Base-by-base conservation (phyloP, 2,797 vertebrate genomes). In the Betta splendens region DNA sequence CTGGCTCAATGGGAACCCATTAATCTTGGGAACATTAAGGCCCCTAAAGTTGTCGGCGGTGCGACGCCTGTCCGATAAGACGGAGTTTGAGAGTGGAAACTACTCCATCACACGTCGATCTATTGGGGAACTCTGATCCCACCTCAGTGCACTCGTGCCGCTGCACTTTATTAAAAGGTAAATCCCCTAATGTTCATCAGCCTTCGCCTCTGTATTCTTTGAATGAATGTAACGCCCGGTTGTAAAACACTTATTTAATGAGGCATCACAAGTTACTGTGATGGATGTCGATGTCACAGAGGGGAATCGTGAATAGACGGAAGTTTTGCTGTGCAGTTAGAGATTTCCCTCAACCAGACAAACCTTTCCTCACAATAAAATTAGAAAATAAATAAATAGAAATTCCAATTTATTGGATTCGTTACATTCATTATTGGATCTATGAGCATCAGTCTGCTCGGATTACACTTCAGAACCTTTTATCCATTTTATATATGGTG, bases 1-100 rank as follows among this genome's bases (percentile, higher is more conserved):
- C 13, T 52, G 57, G 56, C 77, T 83, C 64, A 73, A 81, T 69
- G 69, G 85, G 77, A 75, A 58, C 33, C 32, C 43, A 71, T 91
- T 83, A 91, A 64, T 89, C 80, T 69, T 12, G 9, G 9, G 78
- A 77, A 75, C 75, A 83, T 85, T 84, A 86, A 52, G 39, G 59
- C 31, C 70, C 55, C 79, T 84, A 81, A 89, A 89, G 45, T 79
- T 87, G 79, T 87, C 76, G 10, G 52, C 52, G 47, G 54, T 64
- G 77, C 74, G 50, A 32, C 77, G 64, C 49, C 38, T 60, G 50
- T 74, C 61, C 28, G 56, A 77, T 72, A 72, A 81, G 72, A 81
- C 61, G 65, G 61, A 72, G 79, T 77, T 64, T 44, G 57, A 45
- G 29, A 70, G 53, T 57, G 59, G 29, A 67, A 38, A 64, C 35